Percentiles rank a stretch among this genome's conserved stretches.
Evolutionary conservation across 1,140 invertebrate genomes (phyloP).

Genomic region (Ectropis grisescens): DNA sequence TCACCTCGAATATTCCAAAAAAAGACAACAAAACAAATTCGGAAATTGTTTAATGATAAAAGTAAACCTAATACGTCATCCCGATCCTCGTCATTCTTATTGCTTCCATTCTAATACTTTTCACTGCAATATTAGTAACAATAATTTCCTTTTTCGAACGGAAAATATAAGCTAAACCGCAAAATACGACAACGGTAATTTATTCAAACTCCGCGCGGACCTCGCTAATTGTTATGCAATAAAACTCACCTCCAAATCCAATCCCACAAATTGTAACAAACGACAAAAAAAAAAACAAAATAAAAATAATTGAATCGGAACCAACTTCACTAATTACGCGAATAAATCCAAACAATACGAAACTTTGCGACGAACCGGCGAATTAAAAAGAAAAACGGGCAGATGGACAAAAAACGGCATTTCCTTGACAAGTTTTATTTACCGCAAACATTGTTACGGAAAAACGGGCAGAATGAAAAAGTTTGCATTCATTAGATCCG

Average conservation of each 20-base stretch:
- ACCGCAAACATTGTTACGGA: slow-evolving; percentile 62
- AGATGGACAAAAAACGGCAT: slow-evolving; percentile 52
- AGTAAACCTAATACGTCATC: no score
- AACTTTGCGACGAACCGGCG: slow-evolving; percentile 34
- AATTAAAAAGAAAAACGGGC: slow-evolving; percentile 54
- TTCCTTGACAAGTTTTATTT: slow-evolving; percentile 67
- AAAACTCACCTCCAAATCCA: slow-evolving; percentile 23
- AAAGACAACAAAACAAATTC: no score
- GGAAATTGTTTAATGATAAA: no score
- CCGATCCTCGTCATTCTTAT: no score
- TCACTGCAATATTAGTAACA: no score
- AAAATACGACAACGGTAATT: no score
- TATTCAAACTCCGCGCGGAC: no score
- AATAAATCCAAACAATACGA: slow-evolving; percentile 58
- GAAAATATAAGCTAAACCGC: no score
- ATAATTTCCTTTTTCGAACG: no score
- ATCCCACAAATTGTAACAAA: slow-evolving; percentile 39
- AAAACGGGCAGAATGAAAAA: slow-evolving; percentile 41
- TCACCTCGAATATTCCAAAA: no score
- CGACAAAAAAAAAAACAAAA: slow-evolving; percentile 36
- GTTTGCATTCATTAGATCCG: slow-evolving; percentile 57
- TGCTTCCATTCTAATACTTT: no score
- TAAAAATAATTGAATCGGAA: slow-evolving; percentile 50
- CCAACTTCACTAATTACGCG: slow-evolving; percentile 64
- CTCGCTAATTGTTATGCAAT: slow-evolving; percentile 3